Evolutionary conservation across 1,140 invertebrate species (phyloP).

Genomic region (Drosophila subobscura): DNA sequence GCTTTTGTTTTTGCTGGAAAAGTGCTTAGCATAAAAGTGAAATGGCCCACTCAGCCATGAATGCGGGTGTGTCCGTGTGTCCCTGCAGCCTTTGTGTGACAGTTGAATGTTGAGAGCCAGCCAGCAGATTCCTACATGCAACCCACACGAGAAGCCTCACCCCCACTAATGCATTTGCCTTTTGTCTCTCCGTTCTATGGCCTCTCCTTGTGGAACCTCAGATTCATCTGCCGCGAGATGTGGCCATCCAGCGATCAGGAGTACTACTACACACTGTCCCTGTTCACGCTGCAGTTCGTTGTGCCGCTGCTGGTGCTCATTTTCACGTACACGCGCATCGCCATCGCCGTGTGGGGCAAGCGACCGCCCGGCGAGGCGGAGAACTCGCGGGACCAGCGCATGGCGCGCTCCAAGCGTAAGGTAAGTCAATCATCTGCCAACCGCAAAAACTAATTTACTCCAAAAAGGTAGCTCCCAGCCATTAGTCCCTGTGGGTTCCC

Average conservation of each 20-base stretch:
- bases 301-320: conserved; percentile 92
- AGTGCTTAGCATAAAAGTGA: conserved; percentile 34
- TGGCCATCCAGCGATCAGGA: conserved; percentile 86
- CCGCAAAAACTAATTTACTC: conserved; percentile 73
- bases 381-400: conserved; percentile 90
- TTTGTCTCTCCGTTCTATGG: conserved; percentile 20
- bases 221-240: conserved; percentile 88
- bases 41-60: conserved; percentile 15
- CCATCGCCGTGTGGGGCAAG: conserved; percentile 94
- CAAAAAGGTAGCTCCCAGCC: conserved; percentile 33
- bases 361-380: conserved; percentile 93
- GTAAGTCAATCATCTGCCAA: conserved; percentile 85
- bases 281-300: conserved; percentile 94
- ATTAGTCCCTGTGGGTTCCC: conserved; percentile 12
- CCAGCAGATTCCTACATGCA: conserved; percentile 1
- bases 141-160: too few species aligned
- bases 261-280: conserved; percentile 89
- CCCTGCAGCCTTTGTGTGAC: conserved; percentile 25
- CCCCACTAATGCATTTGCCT: conserved; percentile 49
- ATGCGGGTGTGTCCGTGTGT: conserved; percentile 7
- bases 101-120: conserved; percentile 21
- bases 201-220: conserved; percentile 68
- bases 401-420: conserved; percentile 95
- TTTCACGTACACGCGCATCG: conserved; percentile 94
- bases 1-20: conserved; percentile 7